Percentiles rank a stretch among this genome's conserved stretches.
These are phyloP conservation scores for Periophthalmodon schlosseri DNA, from an alignment of 2,113 vertebrate genomes.

Conservation along the genomic window DNA sequence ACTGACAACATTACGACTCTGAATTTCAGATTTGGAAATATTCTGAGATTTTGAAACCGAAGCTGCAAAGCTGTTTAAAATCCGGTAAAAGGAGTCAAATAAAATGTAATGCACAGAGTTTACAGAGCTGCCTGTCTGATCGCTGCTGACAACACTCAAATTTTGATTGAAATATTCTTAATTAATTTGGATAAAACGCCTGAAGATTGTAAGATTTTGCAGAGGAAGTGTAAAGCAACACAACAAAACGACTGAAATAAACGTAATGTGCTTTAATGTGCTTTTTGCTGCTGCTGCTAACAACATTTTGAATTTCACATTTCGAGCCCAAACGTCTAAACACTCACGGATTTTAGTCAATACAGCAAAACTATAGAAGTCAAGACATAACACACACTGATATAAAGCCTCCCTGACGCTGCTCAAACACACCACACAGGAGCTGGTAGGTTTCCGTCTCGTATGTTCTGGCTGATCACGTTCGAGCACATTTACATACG, in stretches of 20 bases:
- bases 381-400: not conserved
- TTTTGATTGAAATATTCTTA: not conserved
- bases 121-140: too few relatives aligned
- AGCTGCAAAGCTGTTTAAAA: too few relatives aligned
- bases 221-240: not conserved
- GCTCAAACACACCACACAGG: conserved; percentile 15
- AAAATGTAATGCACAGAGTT: too few relatives aligned
- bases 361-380: too few relatives aligned
- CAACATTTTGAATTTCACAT: too few relatives aligned
- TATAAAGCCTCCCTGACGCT: not conserved
- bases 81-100: too few relatives aligned
- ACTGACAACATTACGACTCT: not conserved
- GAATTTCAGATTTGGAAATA: not conserved
- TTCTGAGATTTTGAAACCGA: too few relatives aligned
- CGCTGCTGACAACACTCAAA: too few relatives aligned
- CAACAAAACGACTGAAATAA: not conserved
- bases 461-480: conserved; percentile 5
- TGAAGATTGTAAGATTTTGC: not conserved
- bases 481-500: conserved; percentile 30
- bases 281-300: not conserved
- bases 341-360: too few relatives aligned
- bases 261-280: not conserved
- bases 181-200: not conserved
- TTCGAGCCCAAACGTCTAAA: too few relatives aligned
- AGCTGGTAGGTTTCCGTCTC: not conserved